Percentiles rank a stretch among this genome's conserved stretches.
phyloP scores from a whole-genome alignment of 2,888 invertebrate species.

The Blastobasis adustella region DNA sequence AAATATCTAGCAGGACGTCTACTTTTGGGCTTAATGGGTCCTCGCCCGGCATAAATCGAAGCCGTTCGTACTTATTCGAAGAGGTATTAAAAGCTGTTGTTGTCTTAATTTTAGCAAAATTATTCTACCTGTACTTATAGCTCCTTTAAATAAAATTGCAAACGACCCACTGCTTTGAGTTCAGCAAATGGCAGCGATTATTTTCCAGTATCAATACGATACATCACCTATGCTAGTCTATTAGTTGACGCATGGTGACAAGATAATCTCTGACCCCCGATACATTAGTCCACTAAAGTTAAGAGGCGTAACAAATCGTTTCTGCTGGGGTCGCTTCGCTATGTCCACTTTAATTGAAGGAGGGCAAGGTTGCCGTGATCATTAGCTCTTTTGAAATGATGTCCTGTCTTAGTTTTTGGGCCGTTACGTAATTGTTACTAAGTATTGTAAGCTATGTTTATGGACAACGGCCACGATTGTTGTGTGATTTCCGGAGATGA shows the following conservation, averaged over 20 bases:
- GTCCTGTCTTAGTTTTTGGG: conserved; percentile 13
- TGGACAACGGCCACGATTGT: conserved; percentile 5
- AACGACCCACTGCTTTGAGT: too few relatives aligned
- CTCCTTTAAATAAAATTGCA: too few relatives aligned
- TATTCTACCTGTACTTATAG: too few relatives aligned
- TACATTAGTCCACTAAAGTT: conserved; percentile 34
- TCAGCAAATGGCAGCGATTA: too few relatives aligned
- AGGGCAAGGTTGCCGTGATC: conserved; percentile 26
- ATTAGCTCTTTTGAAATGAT: conserved; percentile 5
- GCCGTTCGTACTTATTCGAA: too few relatives aligned
- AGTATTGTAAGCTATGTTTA: conserved; percentile 7
- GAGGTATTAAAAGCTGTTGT: too few relatives aligned
- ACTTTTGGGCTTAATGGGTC: too few relatives aligned
- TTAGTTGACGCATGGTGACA: conserved; percentile 4
- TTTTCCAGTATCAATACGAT: too few relatives aligned
- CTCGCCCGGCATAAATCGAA: too few relatives aligned
- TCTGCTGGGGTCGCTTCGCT: conserved; percentile 16
- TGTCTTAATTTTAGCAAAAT: too few relatives aligned
- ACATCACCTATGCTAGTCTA: neutral
- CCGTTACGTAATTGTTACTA: conserved; percentile 10
- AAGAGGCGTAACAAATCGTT: conserved; percentile 40
- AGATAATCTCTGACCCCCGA: conserved; percentile 37
- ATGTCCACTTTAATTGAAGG: conserved; percentile 20
- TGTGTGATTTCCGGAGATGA: conserved; percentile 2
- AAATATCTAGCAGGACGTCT: too few relatives aligned